These are phyloP conservation scores for Ptilodon capucinus DNA, from an alignment of 2,888 invertebrate genomes.

Conservation along the genomic window DNA sequence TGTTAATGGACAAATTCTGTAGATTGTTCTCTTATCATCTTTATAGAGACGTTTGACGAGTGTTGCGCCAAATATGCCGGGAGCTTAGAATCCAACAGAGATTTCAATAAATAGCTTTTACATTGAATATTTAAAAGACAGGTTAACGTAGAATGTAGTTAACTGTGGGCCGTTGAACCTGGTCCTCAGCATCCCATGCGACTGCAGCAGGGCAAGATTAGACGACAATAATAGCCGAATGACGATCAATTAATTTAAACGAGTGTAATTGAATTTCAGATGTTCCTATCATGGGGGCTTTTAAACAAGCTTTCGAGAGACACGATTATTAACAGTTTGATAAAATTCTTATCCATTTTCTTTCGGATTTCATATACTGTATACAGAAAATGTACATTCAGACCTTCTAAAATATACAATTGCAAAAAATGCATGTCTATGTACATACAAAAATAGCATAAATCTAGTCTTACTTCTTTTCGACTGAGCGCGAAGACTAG, in stretches of 20 bases:
- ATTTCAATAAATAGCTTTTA: too few species aligned
- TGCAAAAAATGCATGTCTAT: too few species aligned
- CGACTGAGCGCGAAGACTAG: too few species aligned
- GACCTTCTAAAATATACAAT: too few species aligned
- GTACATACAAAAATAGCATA: too few species aligned
- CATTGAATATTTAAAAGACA: not conserved
- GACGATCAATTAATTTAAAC: slow-evolving; percentile 6
- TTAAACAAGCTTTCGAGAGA: too few species aligned
- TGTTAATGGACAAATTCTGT: slow-evolving; percentile 9
- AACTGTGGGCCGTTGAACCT: not conserved
- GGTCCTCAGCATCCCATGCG: not conserved
- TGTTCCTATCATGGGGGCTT: not conserved
- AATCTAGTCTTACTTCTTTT: too few species aligned
- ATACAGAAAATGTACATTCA: too few species aligned
- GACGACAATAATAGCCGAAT: not conserved
- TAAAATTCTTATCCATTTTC: too few species aligned
- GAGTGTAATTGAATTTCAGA: not conserved
- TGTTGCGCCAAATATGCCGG: not conserved
- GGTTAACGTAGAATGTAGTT: not conserved
- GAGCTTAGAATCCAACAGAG: too few species aligned
- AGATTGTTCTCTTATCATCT: not conserved
- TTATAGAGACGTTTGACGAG: not conserved
- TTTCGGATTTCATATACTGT: too few species aligned
- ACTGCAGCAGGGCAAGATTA: not conserved
- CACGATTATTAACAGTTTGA: too few species aligned